Evolutionary conservation across 2,888 invertebrate species (phyloP).

Genomic region (Drosophila seclusa): DNA sequence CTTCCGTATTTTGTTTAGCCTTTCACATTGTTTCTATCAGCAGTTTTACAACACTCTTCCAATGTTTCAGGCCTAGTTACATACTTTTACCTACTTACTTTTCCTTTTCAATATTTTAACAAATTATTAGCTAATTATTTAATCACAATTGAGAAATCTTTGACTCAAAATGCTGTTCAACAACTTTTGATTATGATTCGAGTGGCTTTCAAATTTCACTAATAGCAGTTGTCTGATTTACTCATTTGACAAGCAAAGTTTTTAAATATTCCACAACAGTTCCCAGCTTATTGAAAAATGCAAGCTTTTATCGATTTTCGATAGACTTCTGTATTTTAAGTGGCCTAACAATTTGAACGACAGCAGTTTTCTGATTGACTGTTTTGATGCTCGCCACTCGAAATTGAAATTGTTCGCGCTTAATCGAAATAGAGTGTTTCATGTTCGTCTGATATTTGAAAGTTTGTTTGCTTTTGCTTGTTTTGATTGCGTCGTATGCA

Average conservation of each 20-base stretch:
- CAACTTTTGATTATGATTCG: not conserved
- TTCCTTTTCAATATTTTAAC: not conserved
- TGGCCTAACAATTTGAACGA: not conserved
- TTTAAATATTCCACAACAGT: not conserved
- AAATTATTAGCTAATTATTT: not conserved
- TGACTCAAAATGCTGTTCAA: not conserved
- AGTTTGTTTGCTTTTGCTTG: slow-evolving; percentile 43
- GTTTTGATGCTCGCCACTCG: not conserved
- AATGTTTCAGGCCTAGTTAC: not conserved
- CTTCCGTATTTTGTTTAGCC: too few relatives aligned
- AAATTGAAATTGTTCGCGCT: not conserved
- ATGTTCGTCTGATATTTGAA: slow-evolving; percentile 17
- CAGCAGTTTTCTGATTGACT: not conserved
- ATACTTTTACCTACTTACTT: not conserved
- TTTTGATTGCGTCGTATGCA: slow-evolving; percentile 74
- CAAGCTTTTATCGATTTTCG: not conserved
- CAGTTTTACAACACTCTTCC: not conserved
- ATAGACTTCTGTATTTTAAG: not conserved
- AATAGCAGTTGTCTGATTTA: not conserved
- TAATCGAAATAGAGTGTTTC: slow-evolving; percentile 45
- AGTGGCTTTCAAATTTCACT: not conserved
- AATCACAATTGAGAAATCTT: not conserved
- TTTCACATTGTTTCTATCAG: not conserved
- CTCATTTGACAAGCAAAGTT: not conserved
- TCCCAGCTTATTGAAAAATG: not conserved